phyloP scores from a whole-genome alignment of 2,113 vertebrate species.

The Antechinus flavipes region DNA sequence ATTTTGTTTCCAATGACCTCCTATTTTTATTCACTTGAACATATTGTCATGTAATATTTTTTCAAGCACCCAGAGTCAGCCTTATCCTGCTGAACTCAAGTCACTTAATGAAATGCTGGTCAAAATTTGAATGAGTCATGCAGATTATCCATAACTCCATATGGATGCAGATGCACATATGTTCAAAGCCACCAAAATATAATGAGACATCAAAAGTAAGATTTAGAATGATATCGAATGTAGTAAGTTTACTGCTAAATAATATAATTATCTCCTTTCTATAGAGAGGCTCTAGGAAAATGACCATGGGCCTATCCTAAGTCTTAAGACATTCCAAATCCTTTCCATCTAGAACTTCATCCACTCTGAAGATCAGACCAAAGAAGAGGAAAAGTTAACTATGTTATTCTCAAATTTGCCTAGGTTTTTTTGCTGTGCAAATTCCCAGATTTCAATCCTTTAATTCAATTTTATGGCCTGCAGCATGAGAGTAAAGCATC shows the following conservation, averaged over 20 bases:
- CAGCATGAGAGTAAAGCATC: conserved; percentile 45
- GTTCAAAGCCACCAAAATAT: not conserved
- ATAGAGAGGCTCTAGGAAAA: not conserved
- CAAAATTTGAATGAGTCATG: not conserved
- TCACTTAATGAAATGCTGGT: not conserved
- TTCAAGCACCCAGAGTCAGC: not conserved
- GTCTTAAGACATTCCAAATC: not conserved
- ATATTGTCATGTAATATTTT: not conserved
- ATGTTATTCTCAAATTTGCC: not conserved
- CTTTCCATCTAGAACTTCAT: not conserved
- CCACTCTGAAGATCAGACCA: not conserved
- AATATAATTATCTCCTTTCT: not conserved
- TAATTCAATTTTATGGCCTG: conserved; percentile 44
- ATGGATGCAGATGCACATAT: not conserved
- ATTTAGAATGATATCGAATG: not conserved
- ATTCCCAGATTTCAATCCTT: conserved; percentile 16
- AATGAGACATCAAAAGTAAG: not conserved
- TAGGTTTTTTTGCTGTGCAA: not conserved
- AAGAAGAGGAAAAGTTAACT: conserved; percentile 63
- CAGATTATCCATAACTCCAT: not conserved
- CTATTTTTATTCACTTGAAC: not conserved
- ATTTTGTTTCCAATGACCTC: not conserved
- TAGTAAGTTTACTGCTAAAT: not conserved
- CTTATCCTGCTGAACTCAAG: not conserved
- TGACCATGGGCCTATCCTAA: not conserved